Conservation (phyloP, 2,113 vertebrate genomes). For the Cathartes aura region DNA sequence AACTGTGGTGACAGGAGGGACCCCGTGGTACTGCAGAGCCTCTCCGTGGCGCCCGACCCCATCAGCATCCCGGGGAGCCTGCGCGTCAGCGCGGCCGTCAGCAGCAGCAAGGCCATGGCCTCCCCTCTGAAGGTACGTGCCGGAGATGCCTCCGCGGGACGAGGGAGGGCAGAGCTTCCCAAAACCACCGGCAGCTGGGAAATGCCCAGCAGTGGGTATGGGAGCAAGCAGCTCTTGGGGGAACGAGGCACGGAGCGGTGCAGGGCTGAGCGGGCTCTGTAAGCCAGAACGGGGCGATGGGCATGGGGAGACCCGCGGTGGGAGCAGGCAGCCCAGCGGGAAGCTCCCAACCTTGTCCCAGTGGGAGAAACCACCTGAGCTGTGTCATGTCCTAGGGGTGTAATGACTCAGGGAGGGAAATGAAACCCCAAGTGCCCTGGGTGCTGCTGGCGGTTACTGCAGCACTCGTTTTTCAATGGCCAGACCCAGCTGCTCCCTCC, state of each 20-base stretch:
- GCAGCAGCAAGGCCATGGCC: neutral
- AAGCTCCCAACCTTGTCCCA: neutral
- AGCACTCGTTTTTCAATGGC: neutral
- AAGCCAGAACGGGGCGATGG: neutral
- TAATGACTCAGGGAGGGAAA: neutral
- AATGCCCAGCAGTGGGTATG: neutral
- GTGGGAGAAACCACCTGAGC: neutral
- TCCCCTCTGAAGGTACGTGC: slow-evolving; percentile 74
- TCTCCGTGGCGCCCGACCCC: slow-evolving; percentile 74
- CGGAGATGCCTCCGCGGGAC: rapidly evolving
- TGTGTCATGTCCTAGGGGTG: neutral
- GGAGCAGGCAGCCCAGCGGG: neutral
- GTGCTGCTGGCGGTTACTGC: neutral
- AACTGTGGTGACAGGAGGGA: slow-evolving; percentile 73
- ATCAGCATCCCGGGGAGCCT: slow-evolving; percentile 73
- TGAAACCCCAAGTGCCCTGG: neutral
- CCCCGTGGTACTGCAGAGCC: slow-evolving; percentile 70
- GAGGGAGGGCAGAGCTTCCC: neutral
- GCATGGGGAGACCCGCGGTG: rapidly evolving
- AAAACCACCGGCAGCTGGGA: neutral
- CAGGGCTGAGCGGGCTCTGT: neutral
- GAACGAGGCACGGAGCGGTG: rapidly evolving
- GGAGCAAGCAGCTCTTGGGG: neutral
- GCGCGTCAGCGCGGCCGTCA: neutral
- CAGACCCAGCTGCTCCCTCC: neutral